phyloP scores from a whole-genome alignment of 2,888 invertebrate genomes.

The Cheilosia urbana region DNA sequence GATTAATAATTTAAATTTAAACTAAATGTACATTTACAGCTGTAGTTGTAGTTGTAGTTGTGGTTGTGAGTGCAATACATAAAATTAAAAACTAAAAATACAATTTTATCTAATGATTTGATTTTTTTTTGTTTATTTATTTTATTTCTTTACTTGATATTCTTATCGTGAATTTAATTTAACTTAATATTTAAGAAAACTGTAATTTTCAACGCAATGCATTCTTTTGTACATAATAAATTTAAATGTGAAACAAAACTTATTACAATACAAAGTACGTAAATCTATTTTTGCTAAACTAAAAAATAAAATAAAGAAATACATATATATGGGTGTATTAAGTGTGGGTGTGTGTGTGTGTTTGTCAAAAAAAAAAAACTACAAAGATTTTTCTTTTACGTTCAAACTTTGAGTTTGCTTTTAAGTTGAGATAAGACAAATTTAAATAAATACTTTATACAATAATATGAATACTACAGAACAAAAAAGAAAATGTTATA shows the following conservation, averaged over 20 bases:
- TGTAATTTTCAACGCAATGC: constrained; percentile 50
- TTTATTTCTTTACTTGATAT: constrained; percentile 14
- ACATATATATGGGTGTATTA: constrained; percentile 31
- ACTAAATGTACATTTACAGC: constrained; percentile 70
- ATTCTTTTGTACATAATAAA: constrained; percentile 65
- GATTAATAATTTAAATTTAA: constrained; percentile 75
- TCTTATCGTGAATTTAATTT: constrained; percentile 40
- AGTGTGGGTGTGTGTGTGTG: constrained; percentile 26
- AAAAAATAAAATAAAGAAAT: no score
- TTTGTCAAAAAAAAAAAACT: constrained; percentile 28
- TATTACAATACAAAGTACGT: constrained; percentile 24
- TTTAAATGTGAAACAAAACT: constrained; percentile 19
- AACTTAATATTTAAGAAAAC: constrained; percentile 46
- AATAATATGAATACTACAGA: constrained; percentile 28
- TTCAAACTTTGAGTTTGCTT: constrained; percentile 38
- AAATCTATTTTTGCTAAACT: constrained; percentile 22
- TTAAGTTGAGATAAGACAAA: constrained; percentile 30
- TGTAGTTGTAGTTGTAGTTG: constrained; percentile 13
- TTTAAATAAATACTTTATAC: constrained; percentile 52
- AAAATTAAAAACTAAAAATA: constrained; percentile 67
- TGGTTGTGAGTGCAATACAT: constrained; percentile 44
- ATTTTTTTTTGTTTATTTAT: constrained; percentile 32
- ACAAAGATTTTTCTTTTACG: not conserved
- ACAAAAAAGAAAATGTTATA: not conserved
- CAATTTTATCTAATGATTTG: constrained; percentile 69